A percentile compares a stretch with the other conserved stretches of the same genome.
phyloP scores from a whole-genome alignment of 2,113 vertebrate genomes.

The Eolophus roseicapilla region DNA sequence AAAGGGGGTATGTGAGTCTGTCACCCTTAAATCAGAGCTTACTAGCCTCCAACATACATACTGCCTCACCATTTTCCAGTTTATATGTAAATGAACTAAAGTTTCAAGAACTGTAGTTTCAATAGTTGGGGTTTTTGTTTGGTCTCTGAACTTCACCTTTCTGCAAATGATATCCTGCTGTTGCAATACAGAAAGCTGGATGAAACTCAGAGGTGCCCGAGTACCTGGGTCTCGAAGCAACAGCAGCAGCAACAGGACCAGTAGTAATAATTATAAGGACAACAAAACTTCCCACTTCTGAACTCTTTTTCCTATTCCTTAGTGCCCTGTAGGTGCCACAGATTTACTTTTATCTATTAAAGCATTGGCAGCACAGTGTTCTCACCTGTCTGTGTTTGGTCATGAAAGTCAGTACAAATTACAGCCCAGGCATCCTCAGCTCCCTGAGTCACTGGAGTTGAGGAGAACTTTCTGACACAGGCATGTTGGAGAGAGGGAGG shows the following conservation, averaged over 20 bases:
- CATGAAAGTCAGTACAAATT: not conserved
- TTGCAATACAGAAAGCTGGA: not conserved
- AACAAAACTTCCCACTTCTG: not conserved
- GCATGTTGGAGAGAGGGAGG: not conserved
- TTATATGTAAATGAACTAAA: not conserved
- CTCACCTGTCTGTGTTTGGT: rapidly evolving
- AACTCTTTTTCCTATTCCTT: not conserved
- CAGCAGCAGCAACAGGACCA: not conserved
- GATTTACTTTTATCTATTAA: not conserved
- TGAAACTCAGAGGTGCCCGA: not conserved
- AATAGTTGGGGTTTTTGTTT: not conserved
- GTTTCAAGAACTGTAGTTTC: not conserved
- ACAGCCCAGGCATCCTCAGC: not conserved
- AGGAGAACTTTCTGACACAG: not conserved
- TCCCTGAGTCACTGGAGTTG: not conserved
- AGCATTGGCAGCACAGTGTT: not conserved
- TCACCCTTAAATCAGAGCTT: not conserved
- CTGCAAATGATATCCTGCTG: not conserved
- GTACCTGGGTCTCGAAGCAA: not conserved
- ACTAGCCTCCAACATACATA: not conserved
- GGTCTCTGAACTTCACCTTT: not conserved
- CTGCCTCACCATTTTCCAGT: not conserved
- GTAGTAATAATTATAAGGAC: not conserved
- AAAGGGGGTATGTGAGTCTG: rapidly evolving
- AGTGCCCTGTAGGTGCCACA: too few relatives aligned